A percentile compares a stretch with the other conserved stretches of the same genome.
Evolutionary conservation across 1,140 invertebrate genomes (phyloP).

Genomic region (Scylla paramamosain): DNA sequence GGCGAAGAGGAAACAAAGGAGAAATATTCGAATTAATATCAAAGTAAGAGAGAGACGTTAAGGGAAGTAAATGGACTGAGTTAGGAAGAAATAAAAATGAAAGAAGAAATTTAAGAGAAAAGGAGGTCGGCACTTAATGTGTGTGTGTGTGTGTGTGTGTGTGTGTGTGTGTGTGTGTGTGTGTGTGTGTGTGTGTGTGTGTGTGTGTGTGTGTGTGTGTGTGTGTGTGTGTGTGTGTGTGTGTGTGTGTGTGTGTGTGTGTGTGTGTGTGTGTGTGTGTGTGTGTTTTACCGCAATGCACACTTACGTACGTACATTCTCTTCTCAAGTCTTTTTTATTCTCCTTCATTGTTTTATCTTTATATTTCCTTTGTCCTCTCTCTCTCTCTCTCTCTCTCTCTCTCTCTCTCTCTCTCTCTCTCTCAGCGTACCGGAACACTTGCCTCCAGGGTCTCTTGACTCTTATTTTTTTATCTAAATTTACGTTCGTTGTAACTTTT

Average conservation of each 20-base stretch:
- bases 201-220: no score
- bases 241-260: no score
- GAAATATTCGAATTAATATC: background rate
- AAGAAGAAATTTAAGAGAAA: background rate
- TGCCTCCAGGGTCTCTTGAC: background rate
- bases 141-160: no score
- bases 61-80: background rate
- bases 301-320: no score
- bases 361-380: background rate
- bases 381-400: slow-evolving; percentile 33
- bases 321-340: background rate
- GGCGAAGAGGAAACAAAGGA: background rate
- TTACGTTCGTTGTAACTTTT: background rate
- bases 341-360: background rate
- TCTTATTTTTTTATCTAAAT: background rate
- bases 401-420: slow-evolving; percentile 47
- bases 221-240: no score
- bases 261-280: no score
- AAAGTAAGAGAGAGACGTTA: background rate
- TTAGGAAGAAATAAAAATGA: background rate
- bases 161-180: no score
- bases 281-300: no score
- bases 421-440: background rate
- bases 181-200: no score
- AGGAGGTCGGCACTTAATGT: background rate